A percentile compares a stretch with the other conserved stretches of the same genome.
Conservation (phyloP, 1,140 invertebrate genomes). For the Drosophila sp. region DNA sequence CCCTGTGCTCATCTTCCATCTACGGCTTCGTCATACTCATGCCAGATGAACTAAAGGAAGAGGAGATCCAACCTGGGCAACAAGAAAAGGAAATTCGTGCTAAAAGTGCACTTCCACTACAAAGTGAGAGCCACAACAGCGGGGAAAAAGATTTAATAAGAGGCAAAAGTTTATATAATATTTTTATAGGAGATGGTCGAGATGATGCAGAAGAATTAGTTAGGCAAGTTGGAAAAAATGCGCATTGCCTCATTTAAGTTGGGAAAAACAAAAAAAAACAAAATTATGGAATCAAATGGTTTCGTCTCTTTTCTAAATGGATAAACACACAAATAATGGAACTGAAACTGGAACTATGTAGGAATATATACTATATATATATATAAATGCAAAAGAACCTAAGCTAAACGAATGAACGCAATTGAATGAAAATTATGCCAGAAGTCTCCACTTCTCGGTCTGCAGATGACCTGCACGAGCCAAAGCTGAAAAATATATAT, state of each 20-base stretch:
- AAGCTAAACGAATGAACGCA: constrained; percentile 71
- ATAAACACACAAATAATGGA: constrained; percentile 77
- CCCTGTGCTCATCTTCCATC: constrained; percentile 28
- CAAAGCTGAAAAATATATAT: constrained; percentile 2
- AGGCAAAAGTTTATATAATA: constrained; percentile 21
- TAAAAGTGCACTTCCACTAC: constrained; percentile 73
- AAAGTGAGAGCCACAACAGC: constrained; percentile 56
- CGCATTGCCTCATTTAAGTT: constrained; percentile 73
- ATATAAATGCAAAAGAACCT: constrained; percentile 59
- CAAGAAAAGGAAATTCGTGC: constrained; percentile 76
- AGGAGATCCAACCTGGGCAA: constrained; percentile 45
- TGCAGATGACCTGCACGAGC: constrained; percentile 8
- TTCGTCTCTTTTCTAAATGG: constrained; percentile 69
- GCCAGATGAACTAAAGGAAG: constrained; percentile 58
- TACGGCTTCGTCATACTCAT: constrained; percentile 6
- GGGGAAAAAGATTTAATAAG: constrained; percentile 48
- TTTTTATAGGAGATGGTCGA: constrained; percentile 10
- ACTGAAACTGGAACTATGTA: constrained; percentile 38
- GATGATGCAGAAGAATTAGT: constrained; percentile 17
- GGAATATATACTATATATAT: constrained; percentile 1
- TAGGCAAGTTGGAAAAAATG: constrained; percentile 37
- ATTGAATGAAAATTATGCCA: constrained; percentile 80
- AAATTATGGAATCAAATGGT: constrained; percentile 73
- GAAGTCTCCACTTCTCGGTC: not conserved
- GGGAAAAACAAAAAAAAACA: not conserved